phyloP scores from a whole-genome alignment of 2,888 invertebrate genomes.

The Amphimallon solstitiale region DNA sequence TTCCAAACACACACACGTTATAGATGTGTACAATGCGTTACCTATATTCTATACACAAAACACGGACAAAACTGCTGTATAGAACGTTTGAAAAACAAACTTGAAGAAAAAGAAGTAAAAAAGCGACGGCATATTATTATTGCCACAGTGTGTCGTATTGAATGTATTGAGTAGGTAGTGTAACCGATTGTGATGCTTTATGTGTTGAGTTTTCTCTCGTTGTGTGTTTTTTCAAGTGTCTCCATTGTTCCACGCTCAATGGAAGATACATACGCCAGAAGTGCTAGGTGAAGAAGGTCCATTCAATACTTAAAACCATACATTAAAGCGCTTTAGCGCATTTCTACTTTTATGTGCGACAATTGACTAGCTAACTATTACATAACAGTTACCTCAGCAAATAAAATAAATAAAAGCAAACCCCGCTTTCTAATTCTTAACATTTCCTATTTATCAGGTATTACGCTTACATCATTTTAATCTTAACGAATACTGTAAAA shows the following conservation, averaged over 20 bases:
- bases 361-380: no score
- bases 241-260: slow-evolving; percentile 17
- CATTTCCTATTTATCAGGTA: no score
- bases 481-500: no score
- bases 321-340: no score
- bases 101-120: not conserved
- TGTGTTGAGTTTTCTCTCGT: slow-evolving; percentile 21
- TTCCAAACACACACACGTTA: not conserved
- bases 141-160: not conserved
- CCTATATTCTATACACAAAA: slow-evolving; percentile 15
- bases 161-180: no score
- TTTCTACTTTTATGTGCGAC: no score
- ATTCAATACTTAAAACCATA: no score
- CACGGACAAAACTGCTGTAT: slow-evolving; percentile 20
- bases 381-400: no score
- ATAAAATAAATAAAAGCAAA: no score
- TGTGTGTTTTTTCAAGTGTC: slow-evolving; percentile 23
- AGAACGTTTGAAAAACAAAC: slow-evolving; percentile 6
- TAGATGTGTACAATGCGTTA: slow-evolving; percentile 15
- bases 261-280: slow-evolving; percentile 9
- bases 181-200: slow-evolving; percentile 19
- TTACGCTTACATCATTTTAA: no score
- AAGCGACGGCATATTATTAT: not conserved
- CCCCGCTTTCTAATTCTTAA: no score
- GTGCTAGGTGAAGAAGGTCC: not conserved